Evolutionary conservation across 2,113 vertebrate species (phyloP).

Genomic region (Sinocyclocheilus anophthalmus): DNA sequence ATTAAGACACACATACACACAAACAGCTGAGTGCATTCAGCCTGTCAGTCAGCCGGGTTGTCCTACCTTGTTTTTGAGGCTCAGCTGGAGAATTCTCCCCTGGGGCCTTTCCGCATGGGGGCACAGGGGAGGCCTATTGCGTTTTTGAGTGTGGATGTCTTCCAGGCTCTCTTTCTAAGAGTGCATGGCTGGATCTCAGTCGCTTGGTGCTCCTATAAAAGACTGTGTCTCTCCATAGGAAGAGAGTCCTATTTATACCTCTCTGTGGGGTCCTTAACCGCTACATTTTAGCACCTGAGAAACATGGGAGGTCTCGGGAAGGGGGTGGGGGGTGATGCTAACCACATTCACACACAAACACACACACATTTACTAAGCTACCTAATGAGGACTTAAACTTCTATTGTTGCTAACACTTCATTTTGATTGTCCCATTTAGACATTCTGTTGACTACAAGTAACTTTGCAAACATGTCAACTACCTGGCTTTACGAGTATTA

Average conservation of each 20-base stretch:
- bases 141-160: conserved; percentile 46
- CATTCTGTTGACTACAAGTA: too few species aligned
- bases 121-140: conserved; percentile 69
- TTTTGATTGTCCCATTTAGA: too few species aligned
- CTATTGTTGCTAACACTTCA: not conserved
- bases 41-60: conserved; percentile 74
- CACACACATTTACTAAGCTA: not conserved
- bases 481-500: too few species aligned
- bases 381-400: not conserved
- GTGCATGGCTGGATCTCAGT: conserved; percentile 52
- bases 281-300: conserved; percentile 74
- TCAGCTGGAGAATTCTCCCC: conserved; percentile 76
- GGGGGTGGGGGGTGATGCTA: conserved; percentile 38
- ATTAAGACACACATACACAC: conserved; percentile 16
- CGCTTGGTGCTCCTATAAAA: conserved; percentile 59
- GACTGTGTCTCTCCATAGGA: conserved; percentile 62
- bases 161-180: conserved; percentile 29
- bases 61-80: conserved; percentile 81
- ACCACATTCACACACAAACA: conserved; percentile 38
- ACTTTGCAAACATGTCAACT: too few species aligned
- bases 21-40: conserved; percentile 59
- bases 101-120: conserved; percentile 72
- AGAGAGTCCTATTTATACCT: conserved; percentile 75
- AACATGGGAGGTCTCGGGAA: conserved; percentile 65
- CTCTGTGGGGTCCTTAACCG: conserved; percentile 70